Conservation (phyloP, 1,140 invertebrate genomes). For the Prorops nasuta region DNA sequence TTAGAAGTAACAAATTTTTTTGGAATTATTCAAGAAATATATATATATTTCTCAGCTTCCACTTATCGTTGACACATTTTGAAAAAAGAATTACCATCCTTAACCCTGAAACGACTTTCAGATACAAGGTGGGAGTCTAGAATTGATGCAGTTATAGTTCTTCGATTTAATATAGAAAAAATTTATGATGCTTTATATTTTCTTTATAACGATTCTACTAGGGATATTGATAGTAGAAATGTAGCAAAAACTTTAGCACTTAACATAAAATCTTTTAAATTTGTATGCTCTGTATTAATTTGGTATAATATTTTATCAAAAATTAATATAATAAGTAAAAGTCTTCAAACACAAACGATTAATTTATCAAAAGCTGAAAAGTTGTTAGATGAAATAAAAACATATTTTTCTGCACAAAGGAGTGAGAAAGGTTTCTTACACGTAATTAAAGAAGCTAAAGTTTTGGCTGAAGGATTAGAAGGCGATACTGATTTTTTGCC, state of each 20-base stretch:
- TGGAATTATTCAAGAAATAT: conserved; percentile 30
- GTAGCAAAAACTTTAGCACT: conserved; percentile 12
- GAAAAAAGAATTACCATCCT: conserved; percentile 9
- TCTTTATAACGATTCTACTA: conserved; percentile 3
- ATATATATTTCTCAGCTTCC: conserved; percentile 34
- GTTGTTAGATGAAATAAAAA: background rate
- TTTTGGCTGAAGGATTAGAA: background rate
- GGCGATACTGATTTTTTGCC: background rate
- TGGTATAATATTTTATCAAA: conserved; percentile 14
- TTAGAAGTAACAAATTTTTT: conserved; percentile 23
- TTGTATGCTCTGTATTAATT: conserved; percentile 15
- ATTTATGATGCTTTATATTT: conserved; percentile 14
- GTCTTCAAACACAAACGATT: background rate
- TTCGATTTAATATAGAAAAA: conserved; percentile 12
- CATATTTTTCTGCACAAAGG: background rate
- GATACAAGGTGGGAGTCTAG: conserved; percentile 21
- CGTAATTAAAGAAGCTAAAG: background rate
- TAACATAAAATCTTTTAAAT: conserved; percentile 17
- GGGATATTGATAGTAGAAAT: conserved; percentile 9
- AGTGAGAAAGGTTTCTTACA: background rate
- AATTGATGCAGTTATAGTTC: conserved; percentile 16
- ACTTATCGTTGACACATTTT: conserved; percentile 27
- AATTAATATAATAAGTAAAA: conserved; percentile 19
- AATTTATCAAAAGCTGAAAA: background rate
- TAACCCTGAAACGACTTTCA: conserved; percentile 19